A percentile compares a stretch with the other conserved stretches of the same genome.
Conservation (phyloP, 2,113 vertebrate genomes). For the Equus przewalskii region DNA sequence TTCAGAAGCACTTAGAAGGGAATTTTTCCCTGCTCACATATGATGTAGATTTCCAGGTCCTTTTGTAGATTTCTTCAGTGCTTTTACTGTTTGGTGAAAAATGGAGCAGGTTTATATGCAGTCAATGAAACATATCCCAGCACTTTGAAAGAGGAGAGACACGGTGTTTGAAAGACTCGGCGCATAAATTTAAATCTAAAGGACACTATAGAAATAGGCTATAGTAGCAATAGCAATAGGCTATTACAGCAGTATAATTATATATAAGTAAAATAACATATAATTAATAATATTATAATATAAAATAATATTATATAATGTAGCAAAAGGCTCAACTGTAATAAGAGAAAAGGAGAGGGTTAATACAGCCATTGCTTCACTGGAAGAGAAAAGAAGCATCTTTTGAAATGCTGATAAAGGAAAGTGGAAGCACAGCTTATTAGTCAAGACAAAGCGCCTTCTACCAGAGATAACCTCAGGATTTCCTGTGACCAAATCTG, state of each 20-base stretch:
- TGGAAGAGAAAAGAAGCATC: conserved; percentile 40
- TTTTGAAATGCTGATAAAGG: conserved; percentile 58
- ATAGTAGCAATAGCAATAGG: background rate
- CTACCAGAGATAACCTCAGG: background rate
- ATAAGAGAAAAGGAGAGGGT: background rate
- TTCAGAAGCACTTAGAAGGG: background rate
- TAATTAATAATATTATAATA: background rate
- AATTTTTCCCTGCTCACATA: background rate
- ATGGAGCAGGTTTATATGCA: conserved; percentile 27
- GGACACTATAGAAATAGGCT: background rate
- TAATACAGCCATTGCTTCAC: background rate
- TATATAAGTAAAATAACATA: background rate
- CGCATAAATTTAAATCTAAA: conserved; percentile 53
- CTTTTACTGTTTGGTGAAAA: conserved; percentile 11
- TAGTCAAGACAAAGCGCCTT: conserved; percentile 42
- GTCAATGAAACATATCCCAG: conserved; percentile 41
- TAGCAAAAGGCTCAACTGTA: background rate
- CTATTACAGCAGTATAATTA: background rate
- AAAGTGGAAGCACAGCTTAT: conserved; percentile 9
- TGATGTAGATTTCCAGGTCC: background rate
- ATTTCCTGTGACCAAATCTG: conserved; percentile 37
- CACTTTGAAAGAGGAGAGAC: background rate
- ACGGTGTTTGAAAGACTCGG: conserved; percentile 46
- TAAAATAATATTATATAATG: background rate
- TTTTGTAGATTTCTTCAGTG: conserved; percentile 40